Evolutionary conservation across 1,140 invertebrate genomes (phyloP), one percentile per base, ranked within the genome.

Genomic region (Meloidogyne hapla): DNA sequence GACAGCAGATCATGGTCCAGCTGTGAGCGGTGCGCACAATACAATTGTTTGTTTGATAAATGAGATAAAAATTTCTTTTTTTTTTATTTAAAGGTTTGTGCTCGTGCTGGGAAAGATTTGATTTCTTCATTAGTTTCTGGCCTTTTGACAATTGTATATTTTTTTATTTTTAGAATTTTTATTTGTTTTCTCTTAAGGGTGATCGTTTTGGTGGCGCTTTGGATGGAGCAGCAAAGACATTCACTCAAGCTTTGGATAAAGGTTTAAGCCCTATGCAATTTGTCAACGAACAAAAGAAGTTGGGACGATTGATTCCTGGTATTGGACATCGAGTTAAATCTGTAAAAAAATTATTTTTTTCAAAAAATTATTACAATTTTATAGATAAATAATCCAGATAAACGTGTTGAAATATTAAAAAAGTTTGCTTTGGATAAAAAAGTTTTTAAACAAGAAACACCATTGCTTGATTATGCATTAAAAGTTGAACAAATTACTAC

Each of bases 401-500:
- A 95, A 90, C 90, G 97, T 78, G 97, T 92, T 0, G 94, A 95
- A 84, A 93, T 98, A 73, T 92, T 99, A 79, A 98, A 97, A 87
- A 94, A 98, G 83, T 99, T 93, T 88, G 95, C 96, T 0, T 63
- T 81, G 72, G 85, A 86, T 62, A 72, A 77, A 13, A 66, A 26
- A 12, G 62, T 69, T 18, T 86, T 86, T 63, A 90, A 94, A 88
- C 92, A 94, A 75, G 92, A 95, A 84, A 95, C 93, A 79, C 96
- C 96, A 0, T 89, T 99, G 0, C 90, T 98, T 4, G 91, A 94
- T 80, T 99, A 97, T 89, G 96, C 96, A 1, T 89, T 98, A 1
- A 94, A 98, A 90, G 96, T 99, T 21, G 97, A 99, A 85, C 96
- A 97, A 88, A 96, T 99, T 79, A 99, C 97, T 1, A 99, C 96